Base-by-base conservation (phyloP, 2,888 invertebrate species). In the Pogonocherus hispidulus region DNA sequence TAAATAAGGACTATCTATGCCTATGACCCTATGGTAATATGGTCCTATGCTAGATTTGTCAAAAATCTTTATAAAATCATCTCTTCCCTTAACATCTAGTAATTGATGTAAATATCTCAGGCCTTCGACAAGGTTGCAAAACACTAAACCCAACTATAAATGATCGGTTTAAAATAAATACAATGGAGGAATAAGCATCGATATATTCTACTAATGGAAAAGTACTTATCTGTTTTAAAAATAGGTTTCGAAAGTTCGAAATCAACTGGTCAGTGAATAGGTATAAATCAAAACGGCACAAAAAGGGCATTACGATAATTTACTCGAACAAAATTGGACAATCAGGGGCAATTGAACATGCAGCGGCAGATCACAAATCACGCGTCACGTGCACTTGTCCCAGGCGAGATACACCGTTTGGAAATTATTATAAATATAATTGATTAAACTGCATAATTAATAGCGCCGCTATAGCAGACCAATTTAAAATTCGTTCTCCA, bases 401-500 rank as follows among this genome's bases (percentile, higher is more conserved):
- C 69, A 20, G 71, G 70, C 74, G 72, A 73, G 76, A 77, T 75
- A 69, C 74, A 75, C 76, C 70, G 35, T 66, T 62, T 56, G 69
- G 78, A 77, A 79, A 80, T 79, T 79, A 79, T 77, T 78, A 78
- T 80, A 81, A 80, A 80, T 81, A 81, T 82, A 83, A 83, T 83
- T 83, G 82, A 83, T 83, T 81, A 79, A 78, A 79, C 77, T 75
- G 77, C 74, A 80, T 82, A 83, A 83, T 83, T 82, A 82, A 83
- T 82, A 79, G 81, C 79, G 19, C 76, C 72, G 67, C 67, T 75
- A 73, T 76, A 75, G 74, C 79, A 71, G 76, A 69, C 79, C 81
- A 81, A 80, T 82, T 82, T 81, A 81, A 82, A 82, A 82, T 79
- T 76, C 74, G 79, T 78, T 80, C 78, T 79, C 78, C 79, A 76